These are phyloP conservation scores for Ischnus inquisitorius DNA, from an alignment of 2,888 invertebrate species.

Conservation along the genomic window DNA sequence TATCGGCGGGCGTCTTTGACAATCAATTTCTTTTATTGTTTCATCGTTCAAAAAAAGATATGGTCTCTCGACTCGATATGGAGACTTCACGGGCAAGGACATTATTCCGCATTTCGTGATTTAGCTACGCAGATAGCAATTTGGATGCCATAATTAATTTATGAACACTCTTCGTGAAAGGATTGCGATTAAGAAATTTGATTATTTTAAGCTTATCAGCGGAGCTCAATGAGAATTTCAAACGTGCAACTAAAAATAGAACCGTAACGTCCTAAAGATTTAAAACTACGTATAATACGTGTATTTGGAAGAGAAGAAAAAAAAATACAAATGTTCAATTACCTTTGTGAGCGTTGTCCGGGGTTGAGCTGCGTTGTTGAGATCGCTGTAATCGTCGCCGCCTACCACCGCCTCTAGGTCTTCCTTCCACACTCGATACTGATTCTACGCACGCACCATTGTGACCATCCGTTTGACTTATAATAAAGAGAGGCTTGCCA, in stretches of 20 bases:
- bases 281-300: constrained; percentile 10
- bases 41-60: background rate
- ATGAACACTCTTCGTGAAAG: too few species aligned
- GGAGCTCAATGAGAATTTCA: constrained; percentile 34
- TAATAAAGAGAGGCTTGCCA: constrained; percentile 68
- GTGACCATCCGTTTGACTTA: constrained; percentile 83
- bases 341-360: constrained; percentile 81
- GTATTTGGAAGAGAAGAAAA: background rate
- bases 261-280: constrained; percentile 62
- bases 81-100: background rate
- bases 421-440: constrained; percentile 88
- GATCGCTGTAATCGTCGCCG: constrained; percentile 81
- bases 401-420: constrained; percentile 84
- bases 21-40: background rate
- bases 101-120: background rate
- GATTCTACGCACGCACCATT: constrained; percentile 86
- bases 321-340: constrained; percentile 66
- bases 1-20: background rate
- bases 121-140: background rate
- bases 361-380: constrained; percentile 84
- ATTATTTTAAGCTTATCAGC: background rate
- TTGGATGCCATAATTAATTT: background rate
- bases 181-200: constrained; percentile 1
- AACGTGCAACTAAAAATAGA: constrained; percentile 55
- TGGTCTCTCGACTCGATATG: background rate